These are phyloP conservation scores for Festucalex cinctus DNA, from an alignment of 2,113 vertebrate genomes.

Conservation along the genomic window DNA sequence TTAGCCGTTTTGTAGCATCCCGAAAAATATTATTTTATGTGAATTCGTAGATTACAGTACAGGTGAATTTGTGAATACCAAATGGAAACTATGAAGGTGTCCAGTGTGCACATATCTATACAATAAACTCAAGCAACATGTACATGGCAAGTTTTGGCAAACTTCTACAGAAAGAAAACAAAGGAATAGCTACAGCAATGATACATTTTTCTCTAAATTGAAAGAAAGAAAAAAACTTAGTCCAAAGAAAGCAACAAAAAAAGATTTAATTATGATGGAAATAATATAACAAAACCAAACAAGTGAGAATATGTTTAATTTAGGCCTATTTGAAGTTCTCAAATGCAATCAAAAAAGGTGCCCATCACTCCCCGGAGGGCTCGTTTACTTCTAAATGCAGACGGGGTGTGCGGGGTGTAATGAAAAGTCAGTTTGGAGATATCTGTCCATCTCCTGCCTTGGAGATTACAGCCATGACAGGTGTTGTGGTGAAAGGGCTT, in stretches of 20 bases:
- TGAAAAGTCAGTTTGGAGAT: slow-evolving; percentile 62
- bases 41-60: too few relatives aligned
- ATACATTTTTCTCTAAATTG: not conserved
- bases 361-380: not conserved
- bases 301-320: too few relatives aligned
- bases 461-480: slow-evolving; percentile 69
- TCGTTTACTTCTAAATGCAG: slow-evolving; percentile 31
- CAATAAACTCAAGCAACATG: too few relatives aligned
- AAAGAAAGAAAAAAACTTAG: not conserved
- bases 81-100: too few relatives aligned
- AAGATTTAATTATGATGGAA: not conserved
- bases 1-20: too few relatives aligned
- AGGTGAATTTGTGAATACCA: too few relatives aligned
- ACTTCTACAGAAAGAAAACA: too few relatives aligned
- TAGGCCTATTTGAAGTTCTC: not conserved
- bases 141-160: too few relatives aligned
- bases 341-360: not conserved
- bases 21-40: too few relatives aligned
- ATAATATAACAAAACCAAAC: too few relatives aligned
- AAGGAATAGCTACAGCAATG: not conserved
- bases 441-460: slow-evolving; percentile 66
- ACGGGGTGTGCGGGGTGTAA: slow-evolving; percentile 35
- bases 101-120: too few relatives aligned
- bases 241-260: not conserved
- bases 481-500: slow-evolving; percentile 65